These are phyloP conservation scores for Peromyscus eremicus DNA, from an alignment of 2,797 vertebrate species.

Conservation along the genomic window DNA sequence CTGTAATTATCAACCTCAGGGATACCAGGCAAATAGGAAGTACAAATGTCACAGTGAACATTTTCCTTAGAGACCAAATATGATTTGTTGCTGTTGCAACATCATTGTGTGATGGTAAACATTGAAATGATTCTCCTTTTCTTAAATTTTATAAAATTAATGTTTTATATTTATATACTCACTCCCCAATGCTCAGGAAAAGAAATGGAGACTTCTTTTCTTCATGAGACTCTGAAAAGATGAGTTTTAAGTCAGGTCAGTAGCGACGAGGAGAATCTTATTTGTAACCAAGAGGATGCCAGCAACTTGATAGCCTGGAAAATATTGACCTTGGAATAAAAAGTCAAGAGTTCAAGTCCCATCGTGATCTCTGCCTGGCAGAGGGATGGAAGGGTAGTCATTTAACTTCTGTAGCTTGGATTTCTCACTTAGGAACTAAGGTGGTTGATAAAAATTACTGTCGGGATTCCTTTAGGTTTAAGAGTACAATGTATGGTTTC, in stretches of 20 bases:
- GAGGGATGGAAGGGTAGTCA: background rate
- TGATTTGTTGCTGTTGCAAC: slow-evolving; percentile 61
- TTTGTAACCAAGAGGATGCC: slow-evolving; percentile 64
- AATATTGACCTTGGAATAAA: slow-evolving; percentile 65
- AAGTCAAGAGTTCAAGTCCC: slow-evolving; percentile 61
- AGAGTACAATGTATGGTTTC: background rate
- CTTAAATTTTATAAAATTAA: slow-evolving; percentile 24
- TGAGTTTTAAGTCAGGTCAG: slow-evolving; percentile 55
- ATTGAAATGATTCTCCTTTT: slow-evolving; percentile 30
- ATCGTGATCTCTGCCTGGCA: slow-evolving; percentile 60
- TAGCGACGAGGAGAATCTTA: slow-evolving; percentile 38
- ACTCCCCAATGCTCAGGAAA: background rate
- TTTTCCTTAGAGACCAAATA: slow-evolving; percentile 56
- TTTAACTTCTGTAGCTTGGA: slow-evolving; percentile 46
- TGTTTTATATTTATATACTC: slow-evolving; percentile 33
- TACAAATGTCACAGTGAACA: slow-evolving; percentile 64
- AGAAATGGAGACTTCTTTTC: background rate
- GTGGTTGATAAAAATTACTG: background rate
- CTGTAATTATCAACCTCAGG: slow-evolving; percentile 54
- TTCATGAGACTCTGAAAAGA: background rate
- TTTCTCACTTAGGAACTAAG: slow-evolving; percentile 43
- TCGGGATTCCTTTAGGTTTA: background rate
- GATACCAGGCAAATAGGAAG: slow-evolving; percentile 22
- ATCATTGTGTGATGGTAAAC: slow-evolving; percentile 9
- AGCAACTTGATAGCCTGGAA: slow-evolving; percentile 69